Conservation (phyloP, 2,797 vertebrate genomes). For the Malurus splendens region DNA sequence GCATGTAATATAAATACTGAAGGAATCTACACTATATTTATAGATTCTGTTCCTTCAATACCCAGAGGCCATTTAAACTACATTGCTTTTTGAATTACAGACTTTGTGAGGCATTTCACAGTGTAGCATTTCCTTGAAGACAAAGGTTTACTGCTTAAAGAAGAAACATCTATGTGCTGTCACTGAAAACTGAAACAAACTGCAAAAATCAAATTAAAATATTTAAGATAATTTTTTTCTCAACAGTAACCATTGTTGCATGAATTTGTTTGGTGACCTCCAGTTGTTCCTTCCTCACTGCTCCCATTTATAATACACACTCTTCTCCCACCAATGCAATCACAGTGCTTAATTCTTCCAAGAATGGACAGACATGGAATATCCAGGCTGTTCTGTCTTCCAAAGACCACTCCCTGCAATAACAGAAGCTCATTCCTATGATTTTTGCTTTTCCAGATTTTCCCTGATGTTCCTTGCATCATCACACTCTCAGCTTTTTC, state of each 20-base stretch:
- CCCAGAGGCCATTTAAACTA: neutral
- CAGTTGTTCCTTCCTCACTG: neutral
- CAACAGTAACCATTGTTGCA: neutral
- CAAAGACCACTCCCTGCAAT: neutral
- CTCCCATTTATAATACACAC: neutral
- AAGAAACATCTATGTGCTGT: slow-evolving; percentile 4
- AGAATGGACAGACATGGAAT: too few relatives aligned
- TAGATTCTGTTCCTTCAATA: slow-evolving; percentile 34
- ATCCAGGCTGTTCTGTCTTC: neutral
- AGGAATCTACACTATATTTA: slow-evolving; percentile 3
- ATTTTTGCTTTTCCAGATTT: neutral
- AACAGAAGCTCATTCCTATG: neutral
- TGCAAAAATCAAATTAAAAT: neutral
- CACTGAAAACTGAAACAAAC: slow-evolving; percentile 13
- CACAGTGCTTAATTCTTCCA: neutral
- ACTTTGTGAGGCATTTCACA: slow-evolving; percentile 25
- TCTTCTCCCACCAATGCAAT: neutral
- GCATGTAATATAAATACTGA: neutral
- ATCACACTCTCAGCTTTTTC: neutral
- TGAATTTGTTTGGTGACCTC: neutral
- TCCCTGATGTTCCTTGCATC: neutral
- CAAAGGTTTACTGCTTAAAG: neutral
- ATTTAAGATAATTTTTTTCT: neutral
- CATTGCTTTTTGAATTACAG: neutral
- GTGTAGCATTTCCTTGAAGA: neutral